Evolutionary conservation across 2,797 vertebrate species (phyloP).

Genomic region (Parambassis ranga): DNA sequence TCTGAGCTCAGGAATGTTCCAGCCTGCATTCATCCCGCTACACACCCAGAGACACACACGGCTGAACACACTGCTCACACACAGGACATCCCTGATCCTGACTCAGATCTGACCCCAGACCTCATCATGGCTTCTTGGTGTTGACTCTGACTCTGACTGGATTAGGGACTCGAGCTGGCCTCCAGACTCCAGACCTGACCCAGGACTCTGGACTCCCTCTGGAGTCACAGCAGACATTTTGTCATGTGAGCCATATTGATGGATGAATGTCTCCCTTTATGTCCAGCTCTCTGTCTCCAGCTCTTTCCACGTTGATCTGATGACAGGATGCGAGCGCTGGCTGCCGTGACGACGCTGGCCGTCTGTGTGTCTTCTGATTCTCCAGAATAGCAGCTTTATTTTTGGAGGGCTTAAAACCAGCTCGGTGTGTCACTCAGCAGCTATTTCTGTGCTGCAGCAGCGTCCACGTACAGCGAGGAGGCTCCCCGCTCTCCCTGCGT

Average conservation of each 20-base stretch:
- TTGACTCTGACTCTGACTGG: too few relatives aligned
- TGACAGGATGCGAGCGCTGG: not conserved
- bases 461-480: slow-evolving; percentile 15
- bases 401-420: slow-evolving; percentile 12
- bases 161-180: too few relatives aligned
- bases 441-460: slow-evolving; percentile 39
- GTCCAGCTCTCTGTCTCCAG: too few relatives aligned
- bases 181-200: too few relatives aligned
- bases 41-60: not conserved
- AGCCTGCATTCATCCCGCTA: not conserved
- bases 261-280: too few relatives aligned
- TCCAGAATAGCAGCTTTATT: slow-evolving; percentile 40
- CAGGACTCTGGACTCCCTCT: too few relatives aligned
- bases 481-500: slow-evolving; percentile 32
- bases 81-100: too few relatives aligned
- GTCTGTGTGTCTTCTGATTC: not conserved
- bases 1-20: not conserved
- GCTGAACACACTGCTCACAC: too few relatives aligned
- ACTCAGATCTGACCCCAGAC: too few relatives aligned
- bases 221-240: too few relatives aligned
- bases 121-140: too few relatives aligned
- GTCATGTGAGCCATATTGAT: too few relatives aligned
- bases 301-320: not conserved
- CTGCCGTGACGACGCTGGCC: not conserved
- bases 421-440: slow-evolving; percentile 30